phyloP scores from a whole-genome alignment of 2,888 invertebrate genomes.

The Drosophila anceps region DNA sequence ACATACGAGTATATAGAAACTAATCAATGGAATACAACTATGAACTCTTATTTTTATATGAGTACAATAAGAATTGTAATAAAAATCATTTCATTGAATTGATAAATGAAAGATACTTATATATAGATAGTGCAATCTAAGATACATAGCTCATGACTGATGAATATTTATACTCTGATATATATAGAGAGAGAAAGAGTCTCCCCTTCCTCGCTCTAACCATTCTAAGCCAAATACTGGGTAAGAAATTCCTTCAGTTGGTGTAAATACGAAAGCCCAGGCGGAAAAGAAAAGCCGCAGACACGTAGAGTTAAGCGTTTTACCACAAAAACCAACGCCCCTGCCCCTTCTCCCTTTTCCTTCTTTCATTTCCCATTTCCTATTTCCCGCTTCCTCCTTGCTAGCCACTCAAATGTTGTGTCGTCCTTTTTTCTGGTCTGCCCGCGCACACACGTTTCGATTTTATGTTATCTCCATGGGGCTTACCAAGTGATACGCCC shows the following conservation, averaged over 20 bases:
- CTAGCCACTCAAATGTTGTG: constrained; percentile 5
- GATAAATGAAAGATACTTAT: neutral
- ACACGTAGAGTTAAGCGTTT: constrained; percentile 78
- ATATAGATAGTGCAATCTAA: neutral
- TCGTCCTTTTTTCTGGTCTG: constrained; percentile 25
- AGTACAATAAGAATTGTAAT: neutral
- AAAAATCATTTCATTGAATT: neutral
- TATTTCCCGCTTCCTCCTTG: neutral
- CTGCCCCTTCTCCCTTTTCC: neutral
- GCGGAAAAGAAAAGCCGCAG: constrained; percentile 63
- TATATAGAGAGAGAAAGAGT: neutral
- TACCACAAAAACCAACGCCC: constrained; percentile 65
- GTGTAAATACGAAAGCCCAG: constrained; percentile 25
- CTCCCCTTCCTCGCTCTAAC: neutral
- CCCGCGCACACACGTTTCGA: constrained; percentile 67
- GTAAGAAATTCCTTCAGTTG: constrained; percentile 10
- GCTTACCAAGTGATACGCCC: constrained; percentile 61
- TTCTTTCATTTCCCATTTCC: neutral
- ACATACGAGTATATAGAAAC: neutral
- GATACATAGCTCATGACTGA: neutral
- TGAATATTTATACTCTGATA: neutral
- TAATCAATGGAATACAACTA: neutral
- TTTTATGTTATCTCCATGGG: constrained; percentile 80
- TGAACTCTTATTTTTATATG: neutral
- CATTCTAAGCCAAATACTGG: neutral